Percentiles rank a stretch among this genome's conserved stretches.
Evolutionary conservation across 1,140 invertebrate species (phyloP).

Genomic region (Ostrea denselamellosa): DNA sequence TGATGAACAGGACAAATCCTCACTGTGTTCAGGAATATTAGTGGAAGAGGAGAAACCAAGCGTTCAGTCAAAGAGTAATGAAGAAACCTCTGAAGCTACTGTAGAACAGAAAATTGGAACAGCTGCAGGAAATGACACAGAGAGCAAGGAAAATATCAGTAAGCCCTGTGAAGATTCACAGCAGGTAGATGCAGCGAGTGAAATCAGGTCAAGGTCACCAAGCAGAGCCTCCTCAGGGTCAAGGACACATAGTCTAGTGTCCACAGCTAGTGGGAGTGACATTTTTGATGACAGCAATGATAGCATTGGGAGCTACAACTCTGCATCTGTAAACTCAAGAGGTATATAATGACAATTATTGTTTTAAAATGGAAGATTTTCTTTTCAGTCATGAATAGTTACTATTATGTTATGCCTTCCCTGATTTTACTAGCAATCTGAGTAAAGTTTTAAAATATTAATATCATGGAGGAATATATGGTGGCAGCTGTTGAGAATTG

Average conservation of each 20-base stretch:
- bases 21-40: slow-evolving; percentile 1
- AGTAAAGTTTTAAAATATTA: too few species aligned
- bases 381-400: too few species aligned
- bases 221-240: slow-evolving; percentile 9
- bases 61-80: neutral
- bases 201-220: slow-evolving; percentile 43
- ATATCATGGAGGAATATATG: too few species aligned
- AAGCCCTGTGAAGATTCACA: neutral
- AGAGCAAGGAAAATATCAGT: neutral
- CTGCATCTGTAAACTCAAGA: slow-evolving; percentile 47
- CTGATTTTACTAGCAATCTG: too few species aligned
- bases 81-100: neutral
- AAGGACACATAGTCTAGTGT: slow-evolving; percentile 47
- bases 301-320: slow-evolving; percentile 50
- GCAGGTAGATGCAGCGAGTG: neutral
- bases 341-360: neutral
- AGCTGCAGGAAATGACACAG: neutral
- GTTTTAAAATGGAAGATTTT: neutral
- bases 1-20: slow-evolving; percentile 16
- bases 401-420: too few species aligned
- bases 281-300: slow-evolving; percentile 48
- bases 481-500: too few species aligned
- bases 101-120: neutral
- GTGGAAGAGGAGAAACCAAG: neutral
- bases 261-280: slow-evolving; percentile 49